phyloP scores from a whole-genome alignment of 35 echinoderm and acorn worm species.

The Diadema setosum region DNA sequence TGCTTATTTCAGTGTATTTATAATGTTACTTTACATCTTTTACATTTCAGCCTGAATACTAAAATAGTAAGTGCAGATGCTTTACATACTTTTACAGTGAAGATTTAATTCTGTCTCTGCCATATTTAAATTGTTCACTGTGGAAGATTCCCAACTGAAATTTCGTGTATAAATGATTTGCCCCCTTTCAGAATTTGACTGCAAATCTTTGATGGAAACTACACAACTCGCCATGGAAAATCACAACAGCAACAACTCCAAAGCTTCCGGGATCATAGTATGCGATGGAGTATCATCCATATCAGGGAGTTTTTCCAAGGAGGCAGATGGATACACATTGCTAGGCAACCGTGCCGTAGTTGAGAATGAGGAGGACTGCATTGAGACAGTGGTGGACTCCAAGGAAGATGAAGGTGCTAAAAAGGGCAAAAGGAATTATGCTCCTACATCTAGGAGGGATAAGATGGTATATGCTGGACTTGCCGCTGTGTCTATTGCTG shows the following conservation, averaged over 20 bases:
- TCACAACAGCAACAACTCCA: background rate
- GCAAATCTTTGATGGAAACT: background rate
- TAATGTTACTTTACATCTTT: no score
- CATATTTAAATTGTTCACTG: background rate
- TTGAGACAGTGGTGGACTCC: background rate
- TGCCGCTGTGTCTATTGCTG: background rate
- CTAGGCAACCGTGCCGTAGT: background rate
- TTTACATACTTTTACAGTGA: background rate
- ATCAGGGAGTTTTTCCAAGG: background rate
- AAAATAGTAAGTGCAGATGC: no score
- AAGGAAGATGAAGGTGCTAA: background rate
- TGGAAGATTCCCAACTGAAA: background rate
- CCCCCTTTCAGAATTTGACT: background rate
- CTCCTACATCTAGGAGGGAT: background rate
- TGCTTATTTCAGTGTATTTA: no score
- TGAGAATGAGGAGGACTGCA: background rate
- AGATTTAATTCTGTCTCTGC: background rate
- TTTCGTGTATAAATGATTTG: background rate
- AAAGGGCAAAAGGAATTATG: background rate
- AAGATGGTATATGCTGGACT: background rate
- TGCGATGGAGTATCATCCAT: background rate
- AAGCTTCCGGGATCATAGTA: background rate
- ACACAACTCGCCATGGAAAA: background rate
- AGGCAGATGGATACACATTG: background rate
- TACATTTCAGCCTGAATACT: no score